phyloP scores from a whole-genome alignment of 2,797 vertebrate genomes.

The Hyperoplus lanceolatus region DNA sequence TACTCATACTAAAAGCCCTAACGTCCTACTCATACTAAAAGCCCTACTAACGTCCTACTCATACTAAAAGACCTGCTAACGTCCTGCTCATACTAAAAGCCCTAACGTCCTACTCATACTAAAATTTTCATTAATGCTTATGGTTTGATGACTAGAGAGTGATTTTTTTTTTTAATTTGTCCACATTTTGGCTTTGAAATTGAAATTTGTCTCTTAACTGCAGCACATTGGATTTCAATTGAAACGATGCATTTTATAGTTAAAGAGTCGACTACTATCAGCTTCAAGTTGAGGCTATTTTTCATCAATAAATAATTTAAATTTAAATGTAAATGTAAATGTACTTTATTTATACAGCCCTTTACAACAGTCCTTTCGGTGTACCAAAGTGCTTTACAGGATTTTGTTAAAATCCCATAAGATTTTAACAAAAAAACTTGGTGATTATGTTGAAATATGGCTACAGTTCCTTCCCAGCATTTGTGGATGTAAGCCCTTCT shows the following conservation, averaged over 20 bases:
- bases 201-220: background rate
- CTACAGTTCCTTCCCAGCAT: background rate
- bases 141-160: background rate
- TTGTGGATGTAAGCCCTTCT: background rate
- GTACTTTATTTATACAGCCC: no score
- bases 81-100: no score
- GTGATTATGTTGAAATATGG: background rate
- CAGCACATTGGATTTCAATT: background rate
- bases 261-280: constrained; percentile 1
- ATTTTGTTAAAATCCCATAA: background rate
- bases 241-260: constrained; percentile 2
- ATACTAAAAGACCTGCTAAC: no score
- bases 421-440: background rate
- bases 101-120: background rate
- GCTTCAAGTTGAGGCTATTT: constrained; percentile 15
- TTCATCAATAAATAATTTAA: constrained; percentile 35
- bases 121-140: no score
- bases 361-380: no score
- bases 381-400: no score
- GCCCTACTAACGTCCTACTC: no score
- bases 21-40: no score
- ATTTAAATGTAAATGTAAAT: no score
- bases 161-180: no score
- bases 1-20: no score
- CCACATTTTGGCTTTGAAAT: no score